These are phyloP conservation scores for Octodon degus DNA, from an alignment of 2,113 vertebrate species.

Conservation along the genomic window DNA sequence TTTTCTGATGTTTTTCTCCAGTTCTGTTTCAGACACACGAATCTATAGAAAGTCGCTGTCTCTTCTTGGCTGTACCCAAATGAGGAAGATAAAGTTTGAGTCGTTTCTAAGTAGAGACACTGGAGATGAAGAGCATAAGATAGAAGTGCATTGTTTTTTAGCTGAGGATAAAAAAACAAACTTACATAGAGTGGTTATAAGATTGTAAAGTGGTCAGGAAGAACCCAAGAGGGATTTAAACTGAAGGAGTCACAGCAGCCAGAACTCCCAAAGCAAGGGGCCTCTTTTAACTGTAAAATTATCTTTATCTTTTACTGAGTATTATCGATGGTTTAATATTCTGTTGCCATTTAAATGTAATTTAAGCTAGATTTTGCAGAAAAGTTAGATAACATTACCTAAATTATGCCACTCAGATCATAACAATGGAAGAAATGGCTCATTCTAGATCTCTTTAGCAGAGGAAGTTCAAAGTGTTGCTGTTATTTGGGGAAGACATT, in stretches of 20 bases:
- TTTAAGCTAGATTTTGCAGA: constrained; percentile 22
- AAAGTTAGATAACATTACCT: not conserved
- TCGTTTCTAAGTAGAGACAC: constrained; percentile 35
- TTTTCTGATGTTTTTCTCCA: not conserved
- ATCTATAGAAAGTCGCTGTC: not conserved
- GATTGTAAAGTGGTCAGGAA: not conserved
- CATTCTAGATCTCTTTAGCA: constrained; percentile 5
- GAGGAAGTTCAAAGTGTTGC: not conserved
- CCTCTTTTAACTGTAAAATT: constrained; percentile 1
- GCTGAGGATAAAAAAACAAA: not conserved
- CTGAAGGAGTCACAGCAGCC: not conserved
- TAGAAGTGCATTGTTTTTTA: not conserved
- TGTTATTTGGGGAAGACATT: not conserved
- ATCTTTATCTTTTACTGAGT: constrained; percentile 24
- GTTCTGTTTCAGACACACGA: not conserved
- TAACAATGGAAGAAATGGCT: not conserved
- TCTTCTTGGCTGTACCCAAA: not conserved
- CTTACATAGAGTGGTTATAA: not conserved
- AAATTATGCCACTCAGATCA: not conserved
- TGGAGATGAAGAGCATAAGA: not conserved
- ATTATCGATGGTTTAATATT: constrained; percentile 38
- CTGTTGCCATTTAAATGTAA: not conserved
- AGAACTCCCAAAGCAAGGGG: constrained; percentile 6
- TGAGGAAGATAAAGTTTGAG: not conserved
- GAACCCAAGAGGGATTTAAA: not conserved